These are phyloP conservation scores for Caenorhabditis wallacei DNA, from an alignment of 2,888 invertebrate genomes.

Conservation along the genomic window DNA sequence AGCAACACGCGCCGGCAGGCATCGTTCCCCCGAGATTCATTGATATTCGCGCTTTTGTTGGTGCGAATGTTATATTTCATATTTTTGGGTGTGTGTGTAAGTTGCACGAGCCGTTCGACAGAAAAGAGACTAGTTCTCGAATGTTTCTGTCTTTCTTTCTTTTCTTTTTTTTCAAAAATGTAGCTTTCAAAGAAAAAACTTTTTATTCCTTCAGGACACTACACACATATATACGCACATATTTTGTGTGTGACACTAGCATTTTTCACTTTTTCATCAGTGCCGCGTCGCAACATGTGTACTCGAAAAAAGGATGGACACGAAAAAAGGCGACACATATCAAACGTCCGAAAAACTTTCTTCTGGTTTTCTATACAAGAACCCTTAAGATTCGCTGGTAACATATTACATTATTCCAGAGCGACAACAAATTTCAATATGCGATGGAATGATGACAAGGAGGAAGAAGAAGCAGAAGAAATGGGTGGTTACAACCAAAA, in stretches of 20 bases:
- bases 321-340: constrained; percentile 35
- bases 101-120: constrained; percentile 51
- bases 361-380: constrained; percentile 22
- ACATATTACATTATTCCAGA: constrained; percentile 12
- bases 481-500: constrained; percentile 28
- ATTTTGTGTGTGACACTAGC: constrained; percentile 64
- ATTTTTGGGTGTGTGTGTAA: constrained; percentile 48
- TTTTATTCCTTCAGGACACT: constrained; percentile 62
- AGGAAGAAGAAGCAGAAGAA: constrained; percentile 15
- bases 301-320: constrained; percentile 50
- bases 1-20: constrained; percentile 55
- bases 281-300: constrained; percentile 62
- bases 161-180: constrained; percentile 23
- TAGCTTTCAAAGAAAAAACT: constrained; percentile 34
- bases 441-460: constrained; percentile 30
- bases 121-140: constrained; percentile 19
- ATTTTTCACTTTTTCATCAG: constrained; percentile 60
- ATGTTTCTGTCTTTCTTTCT: constrained; percentile 22
- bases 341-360: constrained; percentile 29
- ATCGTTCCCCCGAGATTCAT: constrained; percentile 68
- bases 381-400: constrained; percentile 17
- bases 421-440: constrained; percentile 51
- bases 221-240: constrained; percentile 41
- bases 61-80: constrained; percentile 65
- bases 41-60: constrained; percentile 61